A percentile compares a stretch with the other conserved stretches of the same genome.
phyloP scores from a whole-genome alignment of 2,888 invertebrate species.

The Phengaris alcon region DNA sequence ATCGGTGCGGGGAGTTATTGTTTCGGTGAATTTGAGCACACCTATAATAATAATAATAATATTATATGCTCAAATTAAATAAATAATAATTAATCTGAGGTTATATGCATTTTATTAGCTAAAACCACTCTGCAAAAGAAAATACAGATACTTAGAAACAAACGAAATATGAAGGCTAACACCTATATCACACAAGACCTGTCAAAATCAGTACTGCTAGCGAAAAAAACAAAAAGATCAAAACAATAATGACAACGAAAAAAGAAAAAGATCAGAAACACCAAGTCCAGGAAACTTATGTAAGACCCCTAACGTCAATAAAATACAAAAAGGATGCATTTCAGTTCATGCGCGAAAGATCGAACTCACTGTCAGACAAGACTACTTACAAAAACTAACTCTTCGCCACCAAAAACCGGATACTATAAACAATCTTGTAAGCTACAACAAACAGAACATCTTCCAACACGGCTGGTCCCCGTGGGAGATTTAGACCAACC shows the following conservation, averaged over 20 bases:
- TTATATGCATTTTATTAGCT: slow-evolving; percentile 8
- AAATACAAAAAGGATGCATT: slow-evolving; percentile 23
- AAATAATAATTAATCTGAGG: too few relatives aligned
- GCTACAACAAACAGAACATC: neutral
- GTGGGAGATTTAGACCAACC: too few relatives aligned
- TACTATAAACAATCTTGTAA: too few relatives aligned
- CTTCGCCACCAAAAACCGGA: neutral
- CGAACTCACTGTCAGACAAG: slow-evolving; percentile 24
- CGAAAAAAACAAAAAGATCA: slow-evolving; percentile 1
- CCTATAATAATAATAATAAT: too few relatives aligned
- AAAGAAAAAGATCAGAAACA: slow-evolving; percentile 5
- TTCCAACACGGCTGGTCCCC: neutral
- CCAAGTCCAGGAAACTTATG: neutral
- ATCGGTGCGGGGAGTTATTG: too few relatives aligned
- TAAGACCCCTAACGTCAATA: neutral
- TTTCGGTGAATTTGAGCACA: too few relatives aligned
- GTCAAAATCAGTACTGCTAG: slow-evolving; percentile 13
- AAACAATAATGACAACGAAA: slow-evolving; percentile 15
- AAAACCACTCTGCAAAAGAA: slow-evolving; percentile 25
- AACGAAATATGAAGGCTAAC: slow-evolving; percentile 22
- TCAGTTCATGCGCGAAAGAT: slow-evolving; percentile 22
- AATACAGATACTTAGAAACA: slow-evolving; percentile 26
- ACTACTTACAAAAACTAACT: neutral
- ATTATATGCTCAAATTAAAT: too few relatives aligned
- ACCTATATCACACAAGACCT: slow-evolving; percentile 25